A percentile compares a stretch with the other conserved stretches of the same genome.
Evolutionary conservation across 2,888 invertebrate species (phyloP).

Genomic region (Parelbella ahira): DNA sequence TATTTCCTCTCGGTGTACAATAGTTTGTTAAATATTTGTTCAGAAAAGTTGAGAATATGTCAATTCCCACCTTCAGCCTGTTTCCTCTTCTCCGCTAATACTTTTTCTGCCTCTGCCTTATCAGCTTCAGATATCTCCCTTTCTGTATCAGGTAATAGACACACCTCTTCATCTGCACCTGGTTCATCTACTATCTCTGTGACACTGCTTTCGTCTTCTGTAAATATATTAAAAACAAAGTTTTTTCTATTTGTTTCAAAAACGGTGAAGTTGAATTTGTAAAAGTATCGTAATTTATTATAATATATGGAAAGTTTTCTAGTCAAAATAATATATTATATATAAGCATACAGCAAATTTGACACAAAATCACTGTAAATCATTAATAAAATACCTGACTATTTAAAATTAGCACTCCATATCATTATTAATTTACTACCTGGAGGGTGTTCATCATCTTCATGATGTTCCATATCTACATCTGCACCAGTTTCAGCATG

Average conservation of each 20-base stretch:
- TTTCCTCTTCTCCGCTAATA: constrained; percentile 67
- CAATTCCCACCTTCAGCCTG: constrained; percentile 52
- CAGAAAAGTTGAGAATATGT: no score
- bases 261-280: no score
- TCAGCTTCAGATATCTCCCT: constrained; percentile 85
- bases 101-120: constrained; percentile 80
- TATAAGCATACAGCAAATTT: no score
- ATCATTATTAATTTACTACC: no score
- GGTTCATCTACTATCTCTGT: constrained; percentile 73
- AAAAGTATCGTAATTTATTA: no score
- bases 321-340: no score
- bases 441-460: constrained; percentile 38
- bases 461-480: constrained; percentile 36
- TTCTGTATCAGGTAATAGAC: constrained; percentile 85
- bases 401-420: no score
- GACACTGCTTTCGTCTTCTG: constrained; percentile 40
- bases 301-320: no score
- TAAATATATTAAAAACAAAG: neutral
- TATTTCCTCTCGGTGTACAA: no score
- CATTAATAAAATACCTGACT: no score
- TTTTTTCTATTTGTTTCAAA: neutral
- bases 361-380: no score
- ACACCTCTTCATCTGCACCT: constrained; percentile 85
- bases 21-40: no score
- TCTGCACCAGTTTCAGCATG: constrained; percentile 47